Conservation (phyloP, 2,888 invertebrate genomes). For the Eucera pruinosa region DNA sequence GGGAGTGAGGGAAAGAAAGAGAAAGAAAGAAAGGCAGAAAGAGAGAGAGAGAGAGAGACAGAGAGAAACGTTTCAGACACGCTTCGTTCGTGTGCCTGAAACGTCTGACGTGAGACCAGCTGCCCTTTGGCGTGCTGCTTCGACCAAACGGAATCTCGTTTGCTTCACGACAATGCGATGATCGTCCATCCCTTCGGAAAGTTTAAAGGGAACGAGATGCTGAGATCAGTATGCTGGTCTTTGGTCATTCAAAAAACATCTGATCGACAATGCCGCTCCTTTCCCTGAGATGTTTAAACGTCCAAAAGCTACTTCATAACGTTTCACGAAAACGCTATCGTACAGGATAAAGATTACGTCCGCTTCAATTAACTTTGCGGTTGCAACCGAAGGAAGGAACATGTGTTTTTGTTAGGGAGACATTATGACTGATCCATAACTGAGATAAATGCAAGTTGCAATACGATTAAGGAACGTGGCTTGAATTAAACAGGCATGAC, state of each 20-base stretch:
- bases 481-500: no score
- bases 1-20: no score
- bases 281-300: conserved; percentile 4
- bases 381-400: background rate
- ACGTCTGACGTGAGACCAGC: conserved; percentile 71
- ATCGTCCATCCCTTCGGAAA: conserved; percentile 52
- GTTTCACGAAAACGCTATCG: conserved; percentile 1
- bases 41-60: conserved; percentile 35
- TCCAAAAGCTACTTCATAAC: no score
- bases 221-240: conserved; percentile 23
- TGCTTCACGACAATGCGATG: conserved; percentile 69
- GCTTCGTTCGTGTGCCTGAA: conserved; percentile 68
- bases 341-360: background rate
- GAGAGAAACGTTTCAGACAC: conserved; percentile 60
- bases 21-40: no score
- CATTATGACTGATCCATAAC: background rate
- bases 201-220: conserved; percentile 68
- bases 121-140: conserved; percentile 72
- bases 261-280: conserved; percentile 34
- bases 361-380: conserved; percentile 30
- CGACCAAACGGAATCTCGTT: conserved; percentile 72
- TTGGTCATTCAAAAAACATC: conserved; percentile 55
- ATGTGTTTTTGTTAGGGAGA: conserved; percentile 1
- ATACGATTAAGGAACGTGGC: background rate
- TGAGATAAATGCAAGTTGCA: background rate